Conservation (phyloP, 1,140 invertebrate genomes). For the Brachystomella parvula region DNA sequence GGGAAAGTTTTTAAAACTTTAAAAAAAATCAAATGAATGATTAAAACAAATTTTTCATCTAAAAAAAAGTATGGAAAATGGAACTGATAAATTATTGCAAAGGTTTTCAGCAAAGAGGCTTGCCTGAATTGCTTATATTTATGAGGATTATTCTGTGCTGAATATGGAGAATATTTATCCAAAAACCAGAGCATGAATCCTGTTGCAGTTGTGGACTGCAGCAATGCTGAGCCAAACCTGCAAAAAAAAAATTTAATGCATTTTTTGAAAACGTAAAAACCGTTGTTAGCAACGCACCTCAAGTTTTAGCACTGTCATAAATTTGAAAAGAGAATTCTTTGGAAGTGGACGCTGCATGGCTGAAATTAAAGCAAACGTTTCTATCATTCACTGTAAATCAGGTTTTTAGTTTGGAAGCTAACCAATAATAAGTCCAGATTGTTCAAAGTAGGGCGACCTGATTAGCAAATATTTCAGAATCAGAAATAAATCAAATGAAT, state of each 20-base stretch:
- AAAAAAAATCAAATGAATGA: not conserved
- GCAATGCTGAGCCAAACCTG: constrained; percentile 70
- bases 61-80: no score
- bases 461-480: not conserved
- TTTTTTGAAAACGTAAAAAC: not conserved
- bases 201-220: constrained; percentile 67
- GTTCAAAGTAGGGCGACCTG: constrained; percentile 74
- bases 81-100: no score
- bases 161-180: constrained; percentile 82
- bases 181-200: constrained; percentile 79
- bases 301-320: constrained; percentile 76
- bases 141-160: constrained; percentile 70
- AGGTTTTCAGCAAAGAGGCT: not conserved
- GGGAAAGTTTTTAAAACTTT: not conserved
- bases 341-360: constrained; percentile 74
- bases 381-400: no score
- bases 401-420: constrained; percentile 38
- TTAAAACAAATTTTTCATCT: no score
- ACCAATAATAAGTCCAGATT: constrained; percentile 78
- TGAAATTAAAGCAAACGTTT: constrained; percentile 40
- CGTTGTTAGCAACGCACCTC: constrained; percentile 53
- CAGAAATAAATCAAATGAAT: constrained; percentile 72
- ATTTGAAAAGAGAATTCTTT: constrained; percentile 79
- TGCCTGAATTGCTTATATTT: constrained; percentile 74
- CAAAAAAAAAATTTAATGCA: not conserved